Conservation (phyloP, 1,140 invertebrate genomes). For the Habropoda laboriosa region DNA sequence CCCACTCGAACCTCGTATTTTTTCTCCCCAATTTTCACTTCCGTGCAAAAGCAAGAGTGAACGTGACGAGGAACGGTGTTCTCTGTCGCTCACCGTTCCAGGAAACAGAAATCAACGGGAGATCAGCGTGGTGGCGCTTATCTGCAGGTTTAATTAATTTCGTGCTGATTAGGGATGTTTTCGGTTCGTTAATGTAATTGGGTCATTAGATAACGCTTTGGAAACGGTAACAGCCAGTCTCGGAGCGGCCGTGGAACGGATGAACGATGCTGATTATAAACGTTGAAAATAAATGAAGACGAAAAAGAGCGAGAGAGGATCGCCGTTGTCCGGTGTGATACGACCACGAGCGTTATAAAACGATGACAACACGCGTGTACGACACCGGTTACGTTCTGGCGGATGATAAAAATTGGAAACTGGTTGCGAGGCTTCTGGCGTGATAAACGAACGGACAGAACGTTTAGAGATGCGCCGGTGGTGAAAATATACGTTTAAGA, state of each 20-base stretch:
- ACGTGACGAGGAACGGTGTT: background rate
- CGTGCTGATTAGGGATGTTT: slow-evolving; percentile 54
- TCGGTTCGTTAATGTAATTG: slow-evolving; percentile 66
- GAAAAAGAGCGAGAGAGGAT: slow-evolving; percentile 14
- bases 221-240: slow-evolving; percentile 26
- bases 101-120: slow-evolving; percentile 42
- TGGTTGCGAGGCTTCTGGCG: background rate
- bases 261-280: slow-evolving; percentile 50
- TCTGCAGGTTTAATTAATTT: slow-evolving; percentile 59
- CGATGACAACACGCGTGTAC: slow-evolving; percentile 26
- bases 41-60: too few species aligned
- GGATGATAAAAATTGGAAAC: slow-evolving; percentile 11
- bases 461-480: background rate
- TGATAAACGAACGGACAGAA: background rate
- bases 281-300: slow-evolving; percentile 17
- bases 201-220: slow-evolving; percentile 62
- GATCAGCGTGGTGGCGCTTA: slow-evolving; percentile 32
- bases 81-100: background rate
- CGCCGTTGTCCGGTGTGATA: slow-evolving; percentile 4
- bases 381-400: slow-evolving; percentile 45
- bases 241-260: slow-evolving; percentile 45
- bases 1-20: too few species aligned
- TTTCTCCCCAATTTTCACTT: too few species aligned
- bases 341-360: slow-evolving; percentile 40
- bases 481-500: slow-evolving; percentile 49